A percentile compares a stretch with the other conserved stretches of the same genome.
Evolutionary conservation across 2,797 vertebrate species (phyloP).

Genomic region (Tachyglossus aculeatus): DNA sequence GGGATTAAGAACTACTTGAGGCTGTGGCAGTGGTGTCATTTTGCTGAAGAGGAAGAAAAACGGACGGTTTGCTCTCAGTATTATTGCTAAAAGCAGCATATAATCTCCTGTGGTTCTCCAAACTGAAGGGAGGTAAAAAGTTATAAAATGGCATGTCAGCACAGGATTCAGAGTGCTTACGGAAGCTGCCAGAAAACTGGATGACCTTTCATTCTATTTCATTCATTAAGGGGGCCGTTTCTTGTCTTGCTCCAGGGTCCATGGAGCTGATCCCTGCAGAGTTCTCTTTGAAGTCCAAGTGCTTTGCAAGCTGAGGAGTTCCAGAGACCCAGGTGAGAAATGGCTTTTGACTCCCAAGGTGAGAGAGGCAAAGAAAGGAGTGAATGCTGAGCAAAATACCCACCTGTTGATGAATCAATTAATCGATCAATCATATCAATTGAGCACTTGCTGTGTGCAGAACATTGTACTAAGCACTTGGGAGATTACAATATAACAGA

Average conservation of each 20-base stretch:
- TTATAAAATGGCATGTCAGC: not conserved
- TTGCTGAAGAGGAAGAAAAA: no score
- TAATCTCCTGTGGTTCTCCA: not conserved
- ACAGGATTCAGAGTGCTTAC: not conserved
- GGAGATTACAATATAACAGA: no score
- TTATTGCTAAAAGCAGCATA: not conserved
- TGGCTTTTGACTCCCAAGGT: constrained; percentile 5
- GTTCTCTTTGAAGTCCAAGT: constrained; percentile 21
- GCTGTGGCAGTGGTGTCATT: no score
- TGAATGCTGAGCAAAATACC: no score
- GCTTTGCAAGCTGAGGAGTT: not conserved
- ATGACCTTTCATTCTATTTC: not conserved
- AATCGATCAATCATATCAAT: no score
- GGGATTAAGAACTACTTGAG: no score
- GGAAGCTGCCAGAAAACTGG: no score
- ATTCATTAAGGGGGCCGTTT: not conserved
- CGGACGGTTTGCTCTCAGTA: no score
- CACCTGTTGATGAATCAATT: no score
- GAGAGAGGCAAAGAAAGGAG: not conserved
- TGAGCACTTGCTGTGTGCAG: no score
- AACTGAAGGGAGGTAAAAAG: not conserved
- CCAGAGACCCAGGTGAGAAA: not conserved
- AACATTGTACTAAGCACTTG: no score
- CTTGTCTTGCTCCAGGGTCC: not conserved
- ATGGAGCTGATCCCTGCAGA: not conserved